phyloP scores from a whole-genome alignment of 1,140 invertebrate genomes.

The Harlomillsia oculata region DNA sequence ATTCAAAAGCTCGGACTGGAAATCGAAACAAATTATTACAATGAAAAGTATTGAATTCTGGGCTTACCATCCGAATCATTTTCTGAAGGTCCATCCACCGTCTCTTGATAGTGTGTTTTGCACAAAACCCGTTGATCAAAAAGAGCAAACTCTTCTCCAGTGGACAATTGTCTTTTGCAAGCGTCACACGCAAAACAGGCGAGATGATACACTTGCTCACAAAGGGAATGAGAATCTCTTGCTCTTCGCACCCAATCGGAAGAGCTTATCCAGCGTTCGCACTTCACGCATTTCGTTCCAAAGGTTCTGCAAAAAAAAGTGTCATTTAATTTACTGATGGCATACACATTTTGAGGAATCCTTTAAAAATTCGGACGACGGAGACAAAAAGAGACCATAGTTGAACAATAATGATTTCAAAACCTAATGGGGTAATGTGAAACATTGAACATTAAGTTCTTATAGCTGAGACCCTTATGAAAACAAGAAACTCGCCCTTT shows the following conservation, averaged over 20 bases:
- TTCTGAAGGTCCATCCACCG: conserved; percentile 59
- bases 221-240: conserved; percentile 16
- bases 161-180: conserved; percentile 90
- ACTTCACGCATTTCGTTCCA: conserved; percentile 92
- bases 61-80: conserved; percentile 27
- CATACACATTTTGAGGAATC: too few relatives aligned
- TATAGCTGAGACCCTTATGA: too few relatives aligned
- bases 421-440: too few relatives aligned
- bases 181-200: conserved; percentile 51
- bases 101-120: conserved; percentile 90
- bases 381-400: too few relatives aligned
- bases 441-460: too few relatives aligned
- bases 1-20: not conserved
- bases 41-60: not conserved
- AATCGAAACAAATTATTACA: not conserved
- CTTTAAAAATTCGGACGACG: too few relatives aligned
- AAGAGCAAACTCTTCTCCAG: conserved; percentile 94
- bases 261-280: conserved; percentile 77
- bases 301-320: conserved; percentile 63
- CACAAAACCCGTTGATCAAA: conserved; percentile 56
- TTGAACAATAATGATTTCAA: too few relatives aligned
- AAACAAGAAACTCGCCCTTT: too few relatives aligned
- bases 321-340: too few relatives aligned
- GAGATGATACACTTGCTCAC: conserved; percentile 89
- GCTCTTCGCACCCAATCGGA: conserved; percentile 90